These are phyloP conservation scores for Pollenia angustigena DNA, from an alignment of 2,888 invertebrate species.

Conservation along the genomic window DNA sequence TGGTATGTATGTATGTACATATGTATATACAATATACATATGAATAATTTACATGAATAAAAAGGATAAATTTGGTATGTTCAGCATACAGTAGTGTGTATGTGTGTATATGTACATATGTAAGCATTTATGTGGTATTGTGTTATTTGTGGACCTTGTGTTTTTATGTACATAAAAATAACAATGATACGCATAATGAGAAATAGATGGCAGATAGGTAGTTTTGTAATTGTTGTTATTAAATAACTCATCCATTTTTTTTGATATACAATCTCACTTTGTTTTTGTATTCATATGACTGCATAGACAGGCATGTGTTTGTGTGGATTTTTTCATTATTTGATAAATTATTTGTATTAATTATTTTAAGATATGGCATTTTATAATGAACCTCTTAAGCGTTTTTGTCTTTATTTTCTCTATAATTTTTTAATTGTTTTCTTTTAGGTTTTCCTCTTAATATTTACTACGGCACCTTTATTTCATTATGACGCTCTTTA, in stretches of 20 bases:
- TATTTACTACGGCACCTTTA: conserved; percentile 69
- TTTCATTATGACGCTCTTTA: conserved; percentile 54
- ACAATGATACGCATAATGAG: neutral
- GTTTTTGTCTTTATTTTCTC: conserved; percentile 66
- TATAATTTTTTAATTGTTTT: conserved; percentile 47
- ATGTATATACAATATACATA: too few species aligned
- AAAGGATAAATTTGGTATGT: too few species aligned
- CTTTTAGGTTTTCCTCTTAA: conserved; percentile 50
- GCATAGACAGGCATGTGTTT: conserved; percentile 20
- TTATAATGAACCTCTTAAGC: conserved; percentile 67
- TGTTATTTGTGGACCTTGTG: neutral
- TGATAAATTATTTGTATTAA: conserved; percentile 21
- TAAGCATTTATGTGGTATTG: too few species aligned
- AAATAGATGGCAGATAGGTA: too few species aligned
- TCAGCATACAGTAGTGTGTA: too few species aligned
- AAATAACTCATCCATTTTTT: neutral
- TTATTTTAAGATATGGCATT: conserved; percentile 67
- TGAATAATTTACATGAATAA: too few species aligned
- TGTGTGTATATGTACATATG: too few species aligned
- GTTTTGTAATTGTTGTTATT: neutral
- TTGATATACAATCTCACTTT: too few species aligned
- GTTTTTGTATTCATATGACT: neutral
- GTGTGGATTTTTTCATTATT: conserved; percentile 12
- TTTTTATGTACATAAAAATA: conserved; percentile 1
- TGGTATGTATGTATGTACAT: too few species aligned